These are phyloP conservation scores for Lampris megalopsis DNA, from an alignment of 2,113 vertebrate species.

Conservation along the genomic window DNA sequence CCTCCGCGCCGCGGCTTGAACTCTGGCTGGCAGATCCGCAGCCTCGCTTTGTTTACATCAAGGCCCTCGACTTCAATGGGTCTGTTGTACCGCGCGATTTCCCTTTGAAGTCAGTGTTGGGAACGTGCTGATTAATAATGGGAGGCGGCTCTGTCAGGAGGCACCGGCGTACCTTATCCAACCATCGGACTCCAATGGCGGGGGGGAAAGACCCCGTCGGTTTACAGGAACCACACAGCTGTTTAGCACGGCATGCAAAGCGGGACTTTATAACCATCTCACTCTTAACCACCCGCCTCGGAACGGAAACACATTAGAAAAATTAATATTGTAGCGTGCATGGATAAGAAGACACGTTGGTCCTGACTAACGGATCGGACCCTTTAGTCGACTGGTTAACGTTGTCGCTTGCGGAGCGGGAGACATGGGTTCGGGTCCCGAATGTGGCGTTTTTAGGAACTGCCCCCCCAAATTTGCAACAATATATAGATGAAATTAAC, in stretches of 20 bases:
- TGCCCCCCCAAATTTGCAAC: too few relatives aligned
- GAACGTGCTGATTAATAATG: conserved; percentile 29
- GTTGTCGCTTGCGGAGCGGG: too few relatives aligned
- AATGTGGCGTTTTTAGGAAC: too few relatives aligned
- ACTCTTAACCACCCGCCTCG: not conserved
- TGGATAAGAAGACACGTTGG: too few relatives aligned
- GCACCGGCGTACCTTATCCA: conserved; percentile 24
- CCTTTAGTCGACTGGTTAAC: too few relatives aligned
- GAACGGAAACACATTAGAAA: not conserved
- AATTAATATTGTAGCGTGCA: too few relatives aligned
- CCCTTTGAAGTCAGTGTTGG: conserved; percentile 36
- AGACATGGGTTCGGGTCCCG: too few relatives aligned
- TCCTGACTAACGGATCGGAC: too few relatives aligned
- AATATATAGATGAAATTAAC: too few relatives aligned
- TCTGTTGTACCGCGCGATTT: conserved; percentile 16
- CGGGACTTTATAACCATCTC: not conserved
- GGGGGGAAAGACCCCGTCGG: conserved; percentile 8
- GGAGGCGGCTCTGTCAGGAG: conserved; percentile 4
- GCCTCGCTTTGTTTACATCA: conserved; percentile 42
- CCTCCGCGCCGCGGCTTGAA: conserved; percentile 22
- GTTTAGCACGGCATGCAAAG: conserved; percentile 43
- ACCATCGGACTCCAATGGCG: conserved; percentile 24
- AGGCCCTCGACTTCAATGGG: conserved; percentile 29
- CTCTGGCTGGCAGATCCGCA: conserved; percentile 19
- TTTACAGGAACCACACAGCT: conserved; percentile 21